Evolutionary conservation across 1,140 invertebrate genomes (phyloP), one percentile per base, ranked within the genome.

Genomic region (Cylas formicarius): DNA sequence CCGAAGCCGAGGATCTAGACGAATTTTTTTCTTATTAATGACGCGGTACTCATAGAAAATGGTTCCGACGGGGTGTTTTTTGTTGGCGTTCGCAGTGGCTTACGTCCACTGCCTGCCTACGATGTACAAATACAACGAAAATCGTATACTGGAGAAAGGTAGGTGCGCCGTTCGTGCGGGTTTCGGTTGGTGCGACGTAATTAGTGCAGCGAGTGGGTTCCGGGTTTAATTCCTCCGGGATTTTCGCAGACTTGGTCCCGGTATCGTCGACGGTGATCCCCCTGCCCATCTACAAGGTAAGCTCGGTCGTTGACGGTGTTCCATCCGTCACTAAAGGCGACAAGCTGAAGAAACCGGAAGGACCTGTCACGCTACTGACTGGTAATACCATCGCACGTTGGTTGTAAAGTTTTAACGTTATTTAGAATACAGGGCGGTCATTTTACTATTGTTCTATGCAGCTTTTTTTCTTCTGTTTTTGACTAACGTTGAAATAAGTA

Each of bases 231-330:
- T 46, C 23, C 28, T 21, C n/a, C 16, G 39, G 41, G 26, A 28
- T 9, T 27, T 55, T 56, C 60, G 13, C 51, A 79, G 77, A 78
- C 52, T 67, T 80, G 49, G 67, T 78, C 29, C 67, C 76, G 2
- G 73, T 79, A 2, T 80, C 77, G 0, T 80, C 77, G 1, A 80
- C 77, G 0, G 76, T 80, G 1, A 78, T 79, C 39, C 76, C 76
- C 10, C 47, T 80, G 9, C 72, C 74, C 0, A 70, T 74, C 14
- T 76, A 78, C 48, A 75, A 76, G 58, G 71, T 76, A 0, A 67
- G 66, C 48, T 68, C 40, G 2, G 40, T 50, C 37, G 60, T 53
- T 16, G 37, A 55, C 28, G 51, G 61, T n/a, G 40, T 59, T 3
- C 49, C 45, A 19, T 39, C 54, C 13, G 23, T 49, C 23, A 44